phyloP scores from a whole-genome alignment of 2,797 vertebrate species.

The Microctenopoma steveboyesi region DNA sequence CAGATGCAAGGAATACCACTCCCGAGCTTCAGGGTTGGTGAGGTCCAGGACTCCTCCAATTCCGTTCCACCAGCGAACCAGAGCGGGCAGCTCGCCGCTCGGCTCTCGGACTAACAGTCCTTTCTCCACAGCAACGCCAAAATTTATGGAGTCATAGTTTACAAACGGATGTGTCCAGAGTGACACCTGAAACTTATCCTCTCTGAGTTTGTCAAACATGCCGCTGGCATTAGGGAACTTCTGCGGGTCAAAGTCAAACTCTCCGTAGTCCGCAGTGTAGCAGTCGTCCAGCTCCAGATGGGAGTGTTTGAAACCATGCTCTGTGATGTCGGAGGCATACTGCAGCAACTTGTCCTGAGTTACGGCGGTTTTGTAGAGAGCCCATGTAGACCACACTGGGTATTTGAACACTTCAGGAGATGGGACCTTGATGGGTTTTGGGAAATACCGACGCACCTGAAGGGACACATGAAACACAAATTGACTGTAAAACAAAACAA shows the following conservation, averaged over 20 bases:
- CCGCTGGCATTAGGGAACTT: conserved; percentile 91
- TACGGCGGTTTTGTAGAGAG: conserved; percentile 86
- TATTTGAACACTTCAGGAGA: conserved; percentile 88
- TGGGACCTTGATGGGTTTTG: conserved; percentile 92
- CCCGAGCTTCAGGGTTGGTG: conserved; percentile 88
- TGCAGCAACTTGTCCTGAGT: conserved; percentile 86
- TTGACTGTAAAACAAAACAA: not conserved
- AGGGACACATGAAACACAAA: conserved; percentile 14
- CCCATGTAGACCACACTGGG: conserved; percentile 96
- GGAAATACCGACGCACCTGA: conserved; percentile 92
- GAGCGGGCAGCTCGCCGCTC: conserved; percentile 85
- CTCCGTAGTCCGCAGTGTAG: conserved; percentile 90
- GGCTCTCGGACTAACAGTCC: conserved; percentile 90
- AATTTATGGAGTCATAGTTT: conserved; percentile 91
- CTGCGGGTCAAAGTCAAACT: conserved; percentile 91
- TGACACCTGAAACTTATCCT: conserved; percentile 87
- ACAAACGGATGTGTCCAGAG: conserved; percentile 93
- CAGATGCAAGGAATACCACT: conserved; percentile 90
- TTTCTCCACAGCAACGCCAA: conserved; percentile 84
- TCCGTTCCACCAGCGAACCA: conserved; percentile 96
- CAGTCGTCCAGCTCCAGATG: conserved; percentile 94
- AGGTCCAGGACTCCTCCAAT: conserved; percentile 93
- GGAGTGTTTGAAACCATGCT: conserved; percentile 89
- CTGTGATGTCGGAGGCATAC: conserved; percentile 85
- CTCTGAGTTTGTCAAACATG: conserved; percentile 88